Conservation (phyloP, 1,140 invertebrate genomes). For the Drosophila ironensis region DNA sequence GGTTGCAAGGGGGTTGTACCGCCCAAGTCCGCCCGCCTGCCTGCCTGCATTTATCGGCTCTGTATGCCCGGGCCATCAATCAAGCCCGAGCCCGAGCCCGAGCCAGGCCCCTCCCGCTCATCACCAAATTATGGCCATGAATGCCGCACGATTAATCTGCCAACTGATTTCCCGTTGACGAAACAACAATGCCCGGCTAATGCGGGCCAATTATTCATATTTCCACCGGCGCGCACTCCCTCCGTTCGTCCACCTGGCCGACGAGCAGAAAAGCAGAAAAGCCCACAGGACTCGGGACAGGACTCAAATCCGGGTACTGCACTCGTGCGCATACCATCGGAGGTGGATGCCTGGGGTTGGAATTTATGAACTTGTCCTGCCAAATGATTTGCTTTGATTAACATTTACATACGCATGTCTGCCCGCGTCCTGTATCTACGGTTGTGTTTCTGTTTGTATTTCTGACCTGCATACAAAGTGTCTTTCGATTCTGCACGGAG, state of each 20-base stretch:
- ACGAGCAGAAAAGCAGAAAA: background rate
- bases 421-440: no score
- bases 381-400: conserved; percentile 39
- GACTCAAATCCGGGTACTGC: no score
- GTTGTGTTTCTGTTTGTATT: background rate
- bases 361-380: conserved; percentile 28
- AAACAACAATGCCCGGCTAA: conserved; percentile 70
- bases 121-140: conserved; percentile 42
- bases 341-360: background rate
- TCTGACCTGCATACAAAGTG: conserved; percentile 26
- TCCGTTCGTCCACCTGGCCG: background rate
- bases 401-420: conserved; percentile 36
- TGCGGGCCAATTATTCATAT: conserved; percentile 75
- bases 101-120: background rate
- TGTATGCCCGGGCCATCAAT: conserved; percentile 50
- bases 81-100: conserved; percentile 3
- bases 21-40: no score
- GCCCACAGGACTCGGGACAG: background rate
- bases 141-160: conserved; percentile 74
- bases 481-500: background rate
- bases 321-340: background rate
- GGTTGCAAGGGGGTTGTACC: no score
- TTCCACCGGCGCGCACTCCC: conserved; percentile 5
- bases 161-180: conserved; percentile 71
- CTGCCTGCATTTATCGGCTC: conserved; percentile 28